A percentile compares a stretch with the other conserved stretches of the same genome.
phyloP scores from a whole-genome alignment of 2,113 vertebrate species.

The Dicrurus megarhynchus region DNA sequence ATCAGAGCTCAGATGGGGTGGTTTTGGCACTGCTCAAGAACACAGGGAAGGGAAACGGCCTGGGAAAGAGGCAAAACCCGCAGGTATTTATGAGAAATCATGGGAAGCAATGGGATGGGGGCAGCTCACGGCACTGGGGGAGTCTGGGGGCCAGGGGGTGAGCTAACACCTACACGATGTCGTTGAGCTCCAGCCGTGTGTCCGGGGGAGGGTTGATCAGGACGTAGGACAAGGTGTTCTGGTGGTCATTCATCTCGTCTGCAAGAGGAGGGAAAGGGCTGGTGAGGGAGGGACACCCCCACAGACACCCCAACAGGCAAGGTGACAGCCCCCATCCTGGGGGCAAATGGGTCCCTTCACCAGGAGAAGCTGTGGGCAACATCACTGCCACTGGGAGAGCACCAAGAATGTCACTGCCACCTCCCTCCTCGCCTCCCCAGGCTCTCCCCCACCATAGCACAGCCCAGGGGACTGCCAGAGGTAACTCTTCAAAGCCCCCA shows the following conservation, averaged over 20 bases:
- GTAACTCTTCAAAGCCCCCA: accelerated
- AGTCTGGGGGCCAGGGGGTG: accelerated
- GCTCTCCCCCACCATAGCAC: background rate
- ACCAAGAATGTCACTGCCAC: background rate
- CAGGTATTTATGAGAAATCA: accelerated
- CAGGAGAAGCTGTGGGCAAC: accelerated
- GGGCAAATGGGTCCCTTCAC: background rate
- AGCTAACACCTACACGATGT: conserved; percentile 85
- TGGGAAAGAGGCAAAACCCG: accelerated
- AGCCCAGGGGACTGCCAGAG: background rate
- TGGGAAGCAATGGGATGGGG: accelerated
- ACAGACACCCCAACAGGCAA: accelerated
- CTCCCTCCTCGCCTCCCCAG: background rate
- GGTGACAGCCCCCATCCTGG: background rate
- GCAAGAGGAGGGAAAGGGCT: conserved; percentile 38
- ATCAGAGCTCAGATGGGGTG: accelerated
- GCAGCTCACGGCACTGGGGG: accelerated
- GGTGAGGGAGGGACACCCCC: background rate
- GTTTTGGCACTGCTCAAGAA: background rate
- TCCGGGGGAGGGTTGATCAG: conserved; percentile 95
- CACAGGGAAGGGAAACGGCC: accelerated
- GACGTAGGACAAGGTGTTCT: conserved; percentile 95
- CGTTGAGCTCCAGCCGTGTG: conserved; percentile 91
- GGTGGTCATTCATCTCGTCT: conserved; percentile 98
- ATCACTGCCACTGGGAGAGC: accelerated